Conservation (phyloP, 2,113 vertebrate species). For the Hemichromis elongatus region DNA sequence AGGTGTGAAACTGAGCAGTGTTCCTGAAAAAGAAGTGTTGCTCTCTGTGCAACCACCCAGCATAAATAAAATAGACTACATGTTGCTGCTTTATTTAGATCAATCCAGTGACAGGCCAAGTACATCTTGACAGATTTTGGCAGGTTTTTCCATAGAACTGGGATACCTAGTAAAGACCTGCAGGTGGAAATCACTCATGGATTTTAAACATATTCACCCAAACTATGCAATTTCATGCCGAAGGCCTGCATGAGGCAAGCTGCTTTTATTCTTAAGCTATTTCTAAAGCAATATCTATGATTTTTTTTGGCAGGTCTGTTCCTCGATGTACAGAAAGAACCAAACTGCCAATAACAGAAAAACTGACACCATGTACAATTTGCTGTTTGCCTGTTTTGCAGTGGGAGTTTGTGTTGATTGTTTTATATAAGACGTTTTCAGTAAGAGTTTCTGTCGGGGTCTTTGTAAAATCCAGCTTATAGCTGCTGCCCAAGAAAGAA, state of each 20-base stretch:
- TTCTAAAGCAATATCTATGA: not conserved
- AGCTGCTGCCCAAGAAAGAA: not conserved
- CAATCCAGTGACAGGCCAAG: not conserved
- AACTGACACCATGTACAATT: not conserved
- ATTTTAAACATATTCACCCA: not conserved
- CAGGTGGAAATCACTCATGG: not conserved
- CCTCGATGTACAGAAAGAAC: not conserved
- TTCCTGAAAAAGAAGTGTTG: not conserved
- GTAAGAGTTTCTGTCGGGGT: not conserved
- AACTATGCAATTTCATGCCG: not conserved
- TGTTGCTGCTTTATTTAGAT: not conserved
- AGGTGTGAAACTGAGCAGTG: not conserved
- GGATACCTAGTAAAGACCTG: not conserved
- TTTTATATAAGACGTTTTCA: not conserved
- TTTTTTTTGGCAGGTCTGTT: not conserved
- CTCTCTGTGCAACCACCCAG: not conserved
- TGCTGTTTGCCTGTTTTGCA: not conserved
- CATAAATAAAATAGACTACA: not conserved
- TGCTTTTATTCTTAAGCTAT: not conserved
- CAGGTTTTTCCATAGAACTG: not conserved
- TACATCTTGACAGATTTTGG: not conserved
- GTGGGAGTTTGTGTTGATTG: not conserved
- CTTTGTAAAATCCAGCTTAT: not conserved
- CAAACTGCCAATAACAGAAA: not conserved
- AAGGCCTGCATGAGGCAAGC: not conserved